phyloP scores from a whole-genome alignment of 2,113 vertebrate species.

The Vireo altiloquus region DNA sequence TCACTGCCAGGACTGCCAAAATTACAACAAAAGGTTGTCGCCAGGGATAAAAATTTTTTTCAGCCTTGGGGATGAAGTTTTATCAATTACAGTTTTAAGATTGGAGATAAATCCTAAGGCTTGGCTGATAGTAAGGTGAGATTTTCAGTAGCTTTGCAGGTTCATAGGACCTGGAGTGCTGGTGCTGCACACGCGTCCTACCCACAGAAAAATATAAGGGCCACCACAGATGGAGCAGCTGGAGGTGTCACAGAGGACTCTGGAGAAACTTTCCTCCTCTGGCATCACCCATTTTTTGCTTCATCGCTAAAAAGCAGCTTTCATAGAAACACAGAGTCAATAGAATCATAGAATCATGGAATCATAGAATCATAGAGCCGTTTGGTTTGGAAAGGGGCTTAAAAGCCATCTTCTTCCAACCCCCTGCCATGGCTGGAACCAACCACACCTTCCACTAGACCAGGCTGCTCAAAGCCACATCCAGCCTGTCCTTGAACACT shows the following conservation, averaged over 20 bases:
- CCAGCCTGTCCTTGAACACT: not conserved
- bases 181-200: not conserved
- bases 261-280: not conserved
- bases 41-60: not conserved
- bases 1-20: not conserved
- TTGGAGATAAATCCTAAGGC: not conserved
- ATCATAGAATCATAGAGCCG: not conserved
- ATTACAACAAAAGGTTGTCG: not conserved
- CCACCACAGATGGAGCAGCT: not conserved
- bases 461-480: not conserved
- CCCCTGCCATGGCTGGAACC: not conserved
- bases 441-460: not conserved
- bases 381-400: not conserved
- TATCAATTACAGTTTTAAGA: not conserved
- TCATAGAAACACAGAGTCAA: not conserved
- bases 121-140: not conserved
- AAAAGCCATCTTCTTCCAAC: not conserved
- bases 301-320: not conserved
- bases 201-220: not conserved
- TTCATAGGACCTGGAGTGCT: not conserved
- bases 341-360: not conserved
- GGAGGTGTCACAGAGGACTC: not conserved
- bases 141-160: not conserved
- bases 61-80: not conserved
- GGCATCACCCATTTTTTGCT: not conserved